These are phyloP conservation scores for Ypsolopha sequella DNA, from an alignment of 2,888 invertebrate genomes.

Conservation along the genomic window DNA sequence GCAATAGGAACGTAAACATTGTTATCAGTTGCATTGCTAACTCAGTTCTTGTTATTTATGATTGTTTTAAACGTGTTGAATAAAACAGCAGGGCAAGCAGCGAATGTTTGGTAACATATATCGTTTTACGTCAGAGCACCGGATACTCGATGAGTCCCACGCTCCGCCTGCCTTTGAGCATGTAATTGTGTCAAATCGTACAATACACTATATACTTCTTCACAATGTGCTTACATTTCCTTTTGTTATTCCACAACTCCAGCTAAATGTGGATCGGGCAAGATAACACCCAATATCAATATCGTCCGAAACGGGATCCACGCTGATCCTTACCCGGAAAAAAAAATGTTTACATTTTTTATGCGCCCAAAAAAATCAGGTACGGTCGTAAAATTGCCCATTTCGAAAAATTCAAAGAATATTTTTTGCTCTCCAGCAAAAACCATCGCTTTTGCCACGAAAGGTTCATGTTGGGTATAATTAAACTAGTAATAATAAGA, in stretches of 20 bases:
- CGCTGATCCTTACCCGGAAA: slow-evolving; percentile 16
- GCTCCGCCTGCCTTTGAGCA: not conserved
- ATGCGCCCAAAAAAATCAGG: slow-evolving; percentile 22
- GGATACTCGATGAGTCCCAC: slow-evolving; percentile 1
- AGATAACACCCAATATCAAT: slow-evolving; percentile 17
- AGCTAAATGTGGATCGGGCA: not conserved
- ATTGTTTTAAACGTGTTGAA: not conserved
- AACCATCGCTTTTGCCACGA: slow-evolving; percentile 36
- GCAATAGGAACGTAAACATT: not conserved
- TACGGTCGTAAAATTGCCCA: slow-evolving; percentile 39
- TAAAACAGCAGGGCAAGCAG: not conserved
- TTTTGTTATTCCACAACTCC: not conserved
- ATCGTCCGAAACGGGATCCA: slow-evolving; percentile 12
- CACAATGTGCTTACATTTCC: not conserved
- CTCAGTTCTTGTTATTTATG: not conserved
- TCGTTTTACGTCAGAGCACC: not conserved
- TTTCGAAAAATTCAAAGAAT: slow-evolving; percentile 42
- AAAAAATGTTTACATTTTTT: slow-evolving; percentile 64
- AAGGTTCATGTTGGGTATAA: slow-evolving; percentile 50
- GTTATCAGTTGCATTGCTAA: not conserved
- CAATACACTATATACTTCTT: not conserved
- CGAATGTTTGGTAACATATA: not conserved
- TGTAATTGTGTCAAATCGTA: slow-evolving; percentile 1
- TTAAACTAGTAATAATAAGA: slow-evolving; percentile 57
- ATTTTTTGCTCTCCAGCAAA: slow-evolving; percentile 48